Base-by-base conservation (phyloP, 1,140 invertebrate species). In the Telenomus remus region DNA sequence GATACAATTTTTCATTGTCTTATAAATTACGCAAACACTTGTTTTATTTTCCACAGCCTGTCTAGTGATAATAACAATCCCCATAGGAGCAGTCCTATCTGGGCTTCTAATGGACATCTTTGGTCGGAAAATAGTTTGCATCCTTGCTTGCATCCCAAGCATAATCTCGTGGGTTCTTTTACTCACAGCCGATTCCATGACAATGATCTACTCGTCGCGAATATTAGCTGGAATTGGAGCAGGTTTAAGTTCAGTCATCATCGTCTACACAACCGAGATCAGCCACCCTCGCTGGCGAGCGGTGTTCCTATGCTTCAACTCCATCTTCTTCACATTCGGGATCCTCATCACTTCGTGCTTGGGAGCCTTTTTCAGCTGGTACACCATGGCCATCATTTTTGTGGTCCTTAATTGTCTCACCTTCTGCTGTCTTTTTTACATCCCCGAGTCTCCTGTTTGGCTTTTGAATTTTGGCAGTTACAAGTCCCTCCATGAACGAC, bases 41-140 rank as follows among this genome's bases (percentile, higher is more conserved):
- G 19, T 27, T 51, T 68, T 71, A 89, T 69, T 61, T 46, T 68
- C 8, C 86, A 53, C 72, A 91, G 91, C 90, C 9, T 90, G 90
- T 80, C 82, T 91, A 19, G 87, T 90, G 2, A 88, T 89, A 12
- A 86, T 92, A 73, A 83, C 88, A 0, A 80, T 90, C 1, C 91
- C 90, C 1, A 54, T 91, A 33, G 91, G 91, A 16, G 87, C 90
- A 0, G 56, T 90, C 0, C 55, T 89, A 4, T 84, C 88, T 34
- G 89, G 91, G 3, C 90, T 89, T 33, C 65, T 91, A n/a, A 91
- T 93, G 87, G 92, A 94, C 79, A 87, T 85, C 78, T 89, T 90
- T 77, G 93, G 93, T 1, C 81, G 93, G 3, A 93, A 91, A 83
- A 82, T 63, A 44, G 84, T 91, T 1, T 88, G 91, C 39, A 81